phyloP scores from a whole-genome alignment of 2,797 vertebrate genomes.

The Gallinago stenura region DNA sequence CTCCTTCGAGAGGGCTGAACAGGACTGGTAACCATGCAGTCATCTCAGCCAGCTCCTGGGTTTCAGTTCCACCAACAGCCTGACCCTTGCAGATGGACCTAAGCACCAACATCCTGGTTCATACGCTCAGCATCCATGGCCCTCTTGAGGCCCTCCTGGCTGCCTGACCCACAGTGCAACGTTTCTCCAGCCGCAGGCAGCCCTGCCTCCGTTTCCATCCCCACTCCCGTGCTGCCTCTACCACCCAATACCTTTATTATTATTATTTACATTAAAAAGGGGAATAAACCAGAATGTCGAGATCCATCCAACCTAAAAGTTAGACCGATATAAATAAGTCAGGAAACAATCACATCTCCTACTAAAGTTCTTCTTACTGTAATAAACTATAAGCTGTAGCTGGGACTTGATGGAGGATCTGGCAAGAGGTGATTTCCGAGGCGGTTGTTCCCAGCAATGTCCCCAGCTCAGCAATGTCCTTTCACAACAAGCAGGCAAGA shows the following conservation, averaged over 20 bases:
- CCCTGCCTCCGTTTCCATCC: background rate
- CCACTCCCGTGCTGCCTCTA: fast-evolving
- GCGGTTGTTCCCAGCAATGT: background rate
- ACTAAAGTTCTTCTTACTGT: background rate
- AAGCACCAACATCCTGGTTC: background rate
- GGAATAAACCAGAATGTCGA: background rate
- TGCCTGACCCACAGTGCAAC: fast-evolving
- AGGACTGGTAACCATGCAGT: background rate
- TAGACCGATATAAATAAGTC: background rate
- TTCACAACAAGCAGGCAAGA: background rate
- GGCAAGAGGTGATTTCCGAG: background rate
- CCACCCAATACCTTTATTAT: background rate
- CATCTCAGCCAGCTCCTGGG: background rate
- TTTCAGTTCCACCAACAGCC: background rate
- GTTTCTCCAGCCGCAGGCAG: background rate
- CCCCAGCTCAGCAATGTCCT: background rate
- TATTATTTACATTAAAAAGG: background rate
- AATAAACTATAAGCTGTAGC: background rate
- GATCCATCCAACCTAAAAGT: background rate
- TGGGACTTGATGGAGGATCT: background rate
- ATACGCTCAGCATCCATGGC: fast-evolving
- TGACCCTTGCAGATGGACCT: background rate
- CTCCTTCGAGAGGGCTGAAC: background rate
- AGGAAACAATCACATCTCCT: background rate
- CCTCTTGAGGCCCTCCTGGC: background rate